Percentiles rank a stretch among this genome's conserved stretches.
Conservation (phyloP, 1,140 invertebrate species). For the Zaprionus gabonicus region DNA sequence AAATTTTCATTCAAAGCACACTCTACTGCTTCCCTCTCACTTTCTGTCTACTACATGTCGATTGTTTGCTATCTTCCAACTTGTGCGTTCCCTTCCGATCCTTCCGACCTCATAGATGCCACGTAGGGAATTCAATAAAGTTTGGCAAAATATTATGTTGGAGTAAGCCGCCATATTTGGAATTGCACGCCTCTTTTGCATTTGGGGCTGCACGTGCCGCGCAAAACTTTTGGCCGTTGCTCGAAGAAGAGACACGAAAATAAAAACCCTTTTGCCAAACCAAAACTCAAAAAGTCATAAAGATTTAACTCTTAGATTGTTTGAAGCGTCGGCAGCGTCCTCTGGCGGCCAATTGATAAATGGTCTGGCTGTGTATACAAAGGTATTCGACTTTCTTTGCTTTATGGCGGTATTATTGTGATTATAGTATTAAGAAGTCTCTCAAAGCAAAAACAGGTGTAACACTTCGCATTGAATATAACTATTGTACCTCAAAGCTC, state of each 20-base stretch:
- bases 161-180: slow-evolving; percentile 54
- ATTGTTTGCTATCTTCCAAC: slow-evolving; percentile 48
- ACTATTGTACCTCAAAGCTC: neutral
- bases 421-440: too few relatives aligned
- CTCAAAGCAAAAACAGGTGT: neutral
- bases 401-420: neutral
- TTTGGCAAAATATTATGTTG: slow-evolving; percentile 79
- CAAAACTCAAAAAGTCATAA: slow-evolving; percentile 72
- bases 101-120: slow-evolving; percentile 39
- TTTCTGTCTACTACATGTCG: slow-evolving; percentile 10
- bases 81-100: slow-evolving; percentile 25
- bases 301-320: slow-evolving; percentile 56
- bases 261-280: slow-evolving; percentile 36
- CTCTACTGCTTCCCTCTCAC: slow-evolving; percentile 25
- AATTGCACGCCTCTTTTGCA: slow-evolving; percentile 58
- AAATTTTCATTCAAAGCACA: slow-evolving; percentile 77
- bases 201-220: slow-evolving; percentile 53
- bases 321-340: slow-evolving; percentile 48
- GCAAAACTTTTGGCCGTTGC: slow-evolving; percentile 61
- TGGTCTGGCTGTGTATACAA: slow-evolving; percentile 22
- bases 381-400: slow-evolving; percentile 34
- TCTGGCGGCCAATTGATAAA: slow-evolving; percentile 69
- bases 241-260: slow-evolving; percentile 8
- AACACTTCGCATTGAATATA: neutral
- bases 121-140: slow-evolving; percentile 81